Base-by-base conservation (phyloP, 2,888 invertebrate genomes). In the Hypselothyrea guttata region DNA sequence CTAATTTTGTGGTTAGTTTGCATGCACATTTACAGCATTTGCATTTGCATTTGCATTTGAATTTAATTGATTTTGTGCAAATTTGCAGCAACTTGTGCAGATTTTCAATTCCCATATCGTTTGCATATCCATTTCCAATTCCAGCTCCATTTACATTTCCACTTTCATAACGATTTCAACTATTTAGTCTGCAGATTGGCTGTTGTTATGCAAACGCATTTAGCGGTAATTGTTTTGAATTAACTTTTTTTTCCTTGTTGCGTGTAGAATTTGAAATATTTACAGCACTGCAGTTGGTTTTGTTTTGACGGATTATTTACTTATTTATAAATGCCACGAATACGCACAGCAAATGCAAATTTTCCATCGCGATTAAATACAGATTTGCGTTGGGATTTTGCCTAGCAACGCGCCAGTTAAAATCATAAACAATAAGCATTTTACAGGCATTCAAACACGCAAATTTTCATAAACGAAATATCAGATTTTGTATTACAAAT, bases 41-140 rank as follows among this genome's bases (percentile, higher is more conserved):
- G 22, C 52, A 62, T 73, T 73, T 46, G 16, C 16, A 42, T 71
- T 75, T 51, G 22, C 52, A 62, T 73, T 73, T 46, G 30, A 27
- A 53, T 69, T 71, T 51, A 78, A 75, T 75, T 75, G 74, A 78
- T 75, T 82, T 69, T 66, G 65, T 66, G 62, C 42, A 58, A 62
- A 66, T 62, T 48, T 15, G 42, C 33, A 53, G 33, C 38, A 49
- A 46, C 40, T 55, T 15, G 46, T 28, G 11, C 45, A 30, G 37
- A 68, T 51, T 52, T 28, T 31, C 22, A 31, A 31, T 49, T 56
- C 49, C 28, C 54, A 61, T 51, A 70, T 48, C 54, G 45, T 57
- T 52, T 52, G 27, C 48, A 49, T 41, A 46, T 31, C 12, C 45
- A 18, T 13, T 28, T 7, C 35, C 41, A 16, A 4, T 38, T 38